A percentile compares a stretch with the other conserved stretches of the same genome.
phyloP scores from a whole-genome alignment of 2,797 vertebrate genomes.

The Cyprinella venusta region DNA sequence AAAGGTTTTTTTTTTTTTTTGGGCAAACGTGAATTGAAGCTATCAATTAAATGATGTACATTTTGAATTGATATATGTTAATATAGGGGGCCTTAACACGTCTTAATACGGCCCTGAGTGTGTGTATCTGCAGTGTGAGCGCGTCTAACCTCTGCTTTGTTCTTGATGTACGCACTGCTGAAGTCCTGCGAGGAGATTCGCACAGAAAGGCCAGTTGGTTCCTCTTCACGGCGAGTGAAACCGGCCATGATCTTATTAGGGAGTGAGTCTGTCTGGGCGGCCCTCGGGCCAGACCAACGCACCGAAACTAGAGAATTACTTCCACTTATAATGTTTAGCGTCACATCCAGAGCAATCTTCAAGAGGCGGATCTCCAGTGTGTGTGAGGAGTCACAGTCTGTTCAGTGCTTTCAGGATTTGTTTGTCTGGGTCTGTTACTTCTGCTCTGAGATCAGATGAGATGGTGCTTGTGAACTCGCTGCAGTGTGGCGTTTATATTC shows the following conservation, averaged over 20 bases:
- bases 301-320: constrained; percentile 57
- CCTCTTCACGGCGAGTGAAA: constrained; percentile 38
- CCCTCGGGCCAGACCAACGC: constrained; percentile 43
- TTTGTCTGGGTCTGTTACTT: background rate
- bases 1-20: too few species aligned
- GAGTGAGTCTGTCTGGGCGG: constrained; percentile 41
- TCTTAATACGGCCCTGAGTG: too few species aligned
- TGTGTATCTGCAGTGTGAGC: background rate
- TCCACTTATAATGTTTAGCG: constrained; percentile 52
- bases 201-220: constrained; percentile 32
- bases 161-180: background rate
- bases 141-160: too few species aligned
- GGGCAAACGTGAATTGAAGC: too few species aligned
- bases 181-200: constrained; percentile 22
- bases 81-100: too few species aligned
- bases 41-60: too few species aligned
- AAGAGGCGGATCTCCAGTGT: constrained; percentile 27
- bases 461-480: background rate
- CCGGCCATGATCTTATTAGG: constrained; percentile 52
- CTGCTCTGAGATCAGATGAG: background rate
- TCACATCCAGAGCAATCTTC: constrained; percentile 41
- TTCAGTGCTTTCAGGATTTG: background rate
- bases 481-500: background rate
- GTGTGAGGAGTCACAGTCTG: constrained; percentile 32
- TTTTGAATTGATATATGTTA: too few species aligned